Evolutionary conservation across 2,113 vertebrate species (phyloP).

Genomic region (Apodemus speciosus): DNA sequence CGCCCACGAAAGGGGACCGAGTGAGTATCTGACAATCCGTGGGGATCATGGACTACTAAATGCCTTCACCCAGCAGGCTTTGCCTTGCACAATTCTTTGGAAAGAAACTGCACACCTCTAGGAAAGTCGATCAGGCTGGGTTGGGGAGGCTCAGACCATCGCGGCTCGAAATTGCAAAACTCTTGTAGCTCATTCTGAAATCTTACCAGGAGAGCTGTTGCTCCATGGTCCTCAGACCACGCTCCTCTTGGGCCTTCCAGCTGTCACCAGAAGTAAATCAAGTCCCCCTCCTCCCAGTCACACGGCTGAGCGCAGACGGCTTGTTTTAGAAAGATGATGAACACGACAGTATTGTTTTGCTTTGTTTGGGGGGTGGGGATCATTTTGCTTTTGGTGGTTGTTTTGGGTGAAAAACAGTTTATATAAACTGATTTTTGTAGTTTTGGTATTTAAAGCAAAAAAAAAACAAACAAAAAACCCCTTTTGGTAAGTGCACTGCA

Average conservation of each 20-base stretch:
- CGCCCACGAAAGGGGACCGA: constrained; percentile 55
- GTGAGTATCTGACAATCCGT: constrained; percentile 79
- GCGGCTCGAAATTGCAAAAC: constrained; percentile 65
- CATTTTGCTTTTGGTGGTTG: constrained; percentile 71
- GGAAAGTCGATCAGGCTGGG: constrained; percentile 19
- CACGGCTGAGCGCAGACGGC: constrained; percentile 61
- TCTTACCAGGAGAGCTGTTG: constrained; percentile 52
- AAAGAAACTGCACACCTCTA: constrained; percentile 63
- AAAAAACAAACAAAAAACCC: neutral
- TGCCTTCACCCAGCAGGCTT: constrained; percentile 86
- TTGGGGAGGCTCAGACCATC: neutral
- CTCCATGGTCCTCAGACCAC: constrained; percentile 53
- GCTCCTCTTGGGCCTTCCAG: constrained; percentile 48
- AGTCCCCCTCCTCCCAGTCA: constrained; percentile 66
- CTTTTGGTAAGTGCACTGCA: constrained; percentile 80
- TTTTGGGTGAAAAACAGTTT: constrained; percentile 81
- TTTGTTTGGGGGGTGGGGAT: constrained; percentile 58
- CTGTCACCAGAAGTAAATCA: constrained; percentile 41
- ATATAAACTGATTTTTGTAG: constrained; percentile 88
- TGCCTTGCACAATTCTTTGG: constrained; percentile 83
- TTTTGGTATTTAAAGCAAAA: constrained; percentile 87
- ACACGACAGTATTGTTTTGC: constrained; percentile 76
- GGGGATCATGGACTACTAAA: constrained; percentile 76
- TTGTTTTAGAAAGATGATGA: constrained; percentile 72
- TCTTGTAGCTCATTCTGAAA: constrained; percentile 66